Evolutionary conservation across 2,888 invertebrate species (phyloP), one percentile per base, ranked within the genome.

Genomic region (Platycnemis pennipes): DNA sequence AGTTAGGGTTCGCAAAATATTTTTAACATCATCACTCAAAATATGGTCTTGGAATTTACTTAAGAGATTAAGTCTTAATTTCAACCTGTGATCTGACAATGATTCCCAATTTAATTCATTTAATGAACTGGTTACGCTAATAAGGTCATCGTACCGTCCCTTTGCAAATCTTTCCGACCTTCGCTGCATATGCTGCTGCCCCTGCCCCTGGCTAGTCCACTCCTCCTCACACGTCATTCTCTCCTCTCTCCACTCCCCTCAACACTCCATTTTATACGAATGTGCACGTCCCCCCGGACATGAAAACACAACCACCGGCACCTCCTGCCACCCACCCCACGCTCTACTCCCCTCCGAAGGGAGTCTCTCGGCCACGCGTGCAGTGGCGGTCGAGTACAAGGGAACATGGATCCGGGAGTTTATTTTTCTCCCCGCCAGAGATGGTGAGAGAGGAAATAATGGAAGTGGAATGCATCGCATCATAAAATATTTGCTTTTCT

Each of bases 401-500:
- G 44, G 42, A 42, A 22, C 42, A n/a, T 26, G 91, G 63, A 91
- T 42, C n/a, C 26, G 16, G 91, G 44, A 91, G 69, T 69, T 91
- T 91, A 91, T 91, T 91, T 91, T 91, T 91, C 63, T 63, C 63
- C 44, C 37, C 56, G n/a, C 19, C 22, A 31, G 19, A 49, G 49
- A 16, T 1, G 91, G 44, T 42, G 63, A 44, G 46, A 45, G 22
- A 44, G 87, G 46, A 44, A 46, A 46, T 44, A 37, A 46, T 45
- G n/a, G 44, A 63, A 69, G 44, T 11, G 49, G 56, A 44, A 91
- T 42, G 91, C 63, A 91, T 91, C 44, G 56, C 63, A 37, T 69
- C 91, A 91, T 91, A 91, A 91, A 91, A 91, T 91, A 91, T 91
- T 91, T 45, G 91, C 69, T 26, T 56, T 69, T 63, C 91, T 91